Evolutionary conservation across 2,888 invertebrate species (phyloP).

Genomic region (Hemithea aestivaria): DNA sequence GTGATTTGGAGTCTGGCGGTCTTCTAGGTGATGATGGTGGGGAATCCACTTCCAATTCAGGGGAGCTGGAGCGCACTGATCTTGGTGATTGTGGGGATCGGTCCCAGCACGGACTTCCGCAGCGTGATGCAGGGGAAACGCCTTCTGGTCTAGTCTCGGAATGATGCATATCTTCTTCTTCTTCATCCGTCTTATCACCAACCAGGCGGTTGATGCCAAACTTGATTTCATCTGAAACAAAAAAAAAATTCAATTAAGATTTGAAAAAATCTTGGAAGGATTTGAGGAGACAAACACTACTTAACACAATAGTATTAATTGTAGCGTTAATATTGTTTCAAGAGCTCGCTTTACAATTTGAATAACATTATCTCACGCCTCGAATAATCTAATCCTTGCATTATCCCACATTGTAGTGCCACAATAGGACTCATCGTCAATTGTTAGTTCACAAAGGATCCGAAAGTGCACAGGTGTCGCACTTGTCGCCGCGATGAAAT

Average conservation of each 20-base stretch:
- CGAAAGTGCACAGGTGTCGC: conserved; percentile 72
- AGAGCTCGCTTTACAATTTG: conserved; percentile 6
- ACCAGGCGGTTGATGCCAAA: conserved; percentile 91
- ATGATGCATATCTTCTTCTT: conserved; percentile 74
- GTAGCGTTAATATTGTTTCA: too few relatives aligned
- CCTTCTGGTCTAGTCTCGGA: conserved; percentile 56
- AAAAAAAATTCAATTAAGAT: conserved; percentile 1
- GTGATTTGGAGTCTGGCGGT: conserved; percentile 66
- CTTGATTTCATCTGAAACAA: conserved; percentile 86
- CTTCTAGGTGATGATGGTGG: conserved; percentile 82
- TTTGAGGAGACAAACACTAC: too few relatives aligned
- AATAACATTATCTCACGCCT: conserved; percentile 18
- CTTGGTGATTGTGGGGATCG: conserved; percentile 69
- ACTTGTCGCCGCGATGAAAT: conserved; percentile 79
- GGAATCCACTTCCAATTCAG: conserved; percentile 87
- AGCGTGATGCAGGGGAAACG: conserved; percentile 69
- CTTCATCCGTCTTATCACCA: conserved; percentile 81
- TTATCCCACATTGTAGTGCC: conserved; percentile 30
- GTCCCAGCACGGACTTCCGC: conserved; percentile 78
- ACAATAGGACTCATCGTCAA: conserved; percentile 31
- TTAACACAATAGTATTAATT: too few relatives aligned
- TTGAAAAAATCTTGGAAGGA: background rate
- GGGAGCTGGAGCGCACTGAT: conserved; percentile 80
- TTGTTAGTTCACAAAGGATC: conserved; percentile 56
- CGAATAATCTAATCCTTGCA: conserved; percentile 22